These are phyloP conservation scores for Cantharis rufa DNA, from an alignment of 2,888 invertebrate species.

Conservation along the genomic window DNA sequence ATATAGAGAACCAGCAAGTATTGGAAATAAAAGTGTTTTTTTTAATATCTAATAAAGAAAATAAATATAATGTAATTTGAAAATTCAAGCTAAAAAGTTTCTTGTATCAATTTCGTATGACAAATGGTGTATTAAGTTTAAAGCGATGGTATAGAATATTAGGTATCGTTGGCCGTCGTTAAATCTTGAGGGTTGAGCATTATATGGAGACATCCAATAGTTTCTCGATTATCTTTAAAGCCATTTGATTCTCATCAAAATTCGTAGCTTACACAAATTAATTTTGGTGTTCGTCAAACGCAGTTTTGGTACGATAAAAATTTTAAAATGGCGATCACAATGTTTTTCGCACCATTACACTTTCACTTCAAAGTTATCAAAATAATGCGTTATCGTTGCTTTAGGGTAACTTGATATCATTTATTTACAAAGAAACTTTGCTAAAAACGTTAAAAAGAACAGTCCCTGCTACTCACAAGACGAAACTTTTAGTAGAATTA, in stretches of 20 bases:
- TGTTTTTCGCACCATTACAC: neutral
- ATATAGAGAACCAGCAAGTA: too few relatives aligned
- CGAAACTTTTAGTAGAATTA: neutral
- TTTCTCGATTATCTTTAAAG: neutral
- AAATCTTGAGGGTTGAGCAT: neutral
- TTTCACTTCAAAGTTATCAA: neutral
- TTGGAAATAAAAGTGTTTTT: too few relatives aligned
- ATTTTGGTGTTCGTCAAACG: neutral
- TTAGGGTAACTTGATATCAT: neutral
- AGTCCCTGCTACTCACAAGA: neutral
- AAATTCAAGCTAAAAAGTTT: neutral
- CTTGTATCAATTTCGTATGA: neutral
- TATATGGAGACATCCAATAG: neutral
- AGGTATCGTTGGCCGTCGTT: neutral
- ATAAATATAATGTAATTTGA: too few relatives aligned
- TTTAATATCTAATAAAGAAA: too few relatives aligned
- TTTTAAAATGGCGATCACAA: neutral
- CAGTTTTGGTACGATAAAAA: neutral
- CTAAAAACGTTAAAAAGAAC: neutral
- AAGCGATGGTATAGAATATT: neutral
- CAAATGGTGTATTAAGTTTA: neutral
- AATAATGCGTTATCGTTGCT: neutral
- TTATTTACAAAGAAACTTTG: neutral
- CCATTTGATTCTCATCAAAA: neutral
- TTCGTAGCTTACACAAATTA: neutral